Evolutionary conservation across 2,797 vertebrate species (phyloP), one percentile per base, ranked within the genome.

Genomic region (Echiichthys vipera): DNA sequence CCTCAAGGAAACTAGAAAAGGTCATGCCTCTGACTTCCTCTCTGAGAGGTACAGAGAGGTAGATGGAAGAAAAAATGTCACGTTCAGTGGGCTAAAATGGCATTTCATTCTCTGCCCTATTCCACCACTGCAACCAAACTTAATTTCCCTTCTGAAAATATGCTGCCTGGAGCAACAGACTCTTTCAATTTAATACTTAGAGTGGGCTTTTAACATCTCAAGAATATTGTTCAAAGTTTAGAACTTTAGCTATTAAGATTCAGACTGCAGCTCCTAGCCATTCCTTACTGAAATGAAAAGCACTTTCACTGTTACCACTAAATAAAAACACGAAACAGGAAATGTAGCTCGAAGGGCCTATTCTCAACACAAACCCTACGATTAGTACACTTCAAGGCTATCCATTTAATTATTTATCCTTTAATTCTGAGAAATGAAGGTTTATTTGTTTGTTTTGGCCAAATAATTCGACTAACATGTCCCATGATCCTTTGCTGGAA

Each of bases 1-100:
- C 92, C 88, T 89, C 56, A 65, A 92, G 88, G 80, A 87, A 89
- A 86, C 71, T 69, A 27, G 83, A 90, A 93, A 95, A 94, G 94
- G 94, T 95, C 92, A 94, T 13, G 71, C 69, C 71, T 88, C 84
- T 65, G 84, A 91, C 87, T 87, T 88, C 78, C 83, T 88, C 75
- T 79, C 75, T 32, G 68, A 86, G 83, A 88, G 78, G 74, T 84
- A 67, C 57, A 34, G 73, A 29, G 74, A 78, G 49, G 78, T 46
- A 59, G 80, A 92, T 65, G 75, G 64, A 65, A 68, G 40, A 74
- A 85, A 82, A 82, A 83, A 85, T 84, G 81, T 88, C 88, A 80
- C 74, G 40, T 85, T 88, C 71, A 76, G 29, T 68, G 64, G 77
- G 74, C 74, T 81, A 77, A 86, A 91, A 90, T 90, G 88, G 85